Evolutionary conservation across 2,113 vertebrate species (phyloP), one percentile per base, ranked within the genome.

Genomic region (Ciconia maguari): DNA sequence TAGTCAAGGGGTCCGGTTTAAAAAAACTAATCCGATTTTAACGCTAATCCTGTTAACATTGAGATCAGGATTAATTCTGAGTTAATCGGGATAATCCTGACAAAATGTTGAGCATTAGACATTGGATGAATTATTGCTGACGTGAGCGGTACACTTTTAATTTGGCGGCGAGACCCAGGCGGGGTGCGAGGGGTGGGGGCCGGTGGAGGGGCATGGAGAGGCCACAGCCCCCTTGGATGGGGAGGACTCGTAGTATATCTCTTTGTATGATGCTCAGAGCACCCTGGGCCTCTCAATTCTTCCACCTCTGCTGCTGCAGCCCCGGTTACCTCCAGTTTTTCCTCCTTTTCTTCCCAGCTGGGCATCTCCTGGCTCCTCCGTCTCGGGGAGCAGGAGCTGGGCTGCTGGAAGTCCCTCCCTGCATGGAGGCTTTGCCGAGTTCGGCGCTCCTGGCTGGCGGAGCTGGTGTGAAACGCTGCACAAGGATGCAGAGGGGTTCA

Each of bases 81-180:
- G 91, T 97, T 97, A 97, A 97, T 97, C 95, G 71, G 97, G 97
- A 97, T 97, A 97, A 97, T 97, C 97, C 97, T 97, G 95, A 96
- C 97, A 96, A 96, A 97, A 96, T 49, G 93, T 54, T 83, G 91
- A 88, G 92, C 96, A 70, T 97, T 95, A 97, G 96, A 58, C 8
- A 15, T 0, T 1, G 83, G 85, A 6, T 83, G 91, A 95, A 93
- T 96, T 96, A 81, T 78, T 90, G 97, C 83, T 96, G 96, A 91
- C 32, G 66, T 16, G 72, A 46, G 82, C 9, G 3, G 72, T 16
- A 5, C 3, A 27, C 27, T 92, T 83, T 60, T 68, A 87, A 91
- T 91, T 89, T 48, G 29, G 70, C 0, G 13, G 30, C 18, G 25
- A 93, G 95, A 48, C 54, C 11, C 27, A 14, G 55, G n/a, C 0